Evolutionary conservation across 2,888 invertebrate genomes (phyloP), one percentile per base, ranked within the genome.

Genomic region (Harpalus rubripes): DNA sequence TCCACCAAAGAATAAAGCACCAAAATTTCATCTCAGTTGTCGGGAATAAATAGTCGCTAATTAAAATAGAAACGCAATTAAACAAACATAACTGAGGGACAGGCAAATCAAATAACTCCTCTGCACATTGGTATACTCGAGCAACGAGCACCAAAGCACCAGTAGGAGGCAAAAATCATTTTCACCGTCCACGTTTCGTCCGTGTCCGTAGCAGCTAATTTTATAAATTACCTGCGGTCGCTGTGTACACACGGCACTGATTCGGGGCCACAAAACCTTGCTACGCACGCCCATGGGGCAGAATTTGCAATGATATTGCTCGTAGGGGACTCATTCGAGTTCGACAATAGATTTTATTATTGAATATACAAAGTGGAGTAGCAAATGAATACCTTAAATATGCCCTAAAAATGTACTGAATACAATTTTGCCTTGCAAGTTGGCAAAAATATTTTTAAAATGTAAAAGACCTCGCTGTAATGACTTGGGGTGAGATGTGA

Each of bases 11-110:
- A 32, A 32, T 32, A 32, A 6, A 32, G 32, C 0, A 32, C 6
- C 3, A 5, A 32, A 32, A 32, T 5, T 32, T 4, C 32, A 32
- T 32, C 5, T 52, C 44, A 52, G 12, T 12, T 52, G 15, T 68
- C 39, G 1, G 68, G 18, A 15, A 39, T 68, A 32, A 68, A 68
- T 68, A 39, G 68, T 4, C 6, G 15, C 15, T 68, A 68, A 68
- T 68, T 68, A 68, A 68, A 68, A 68, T 68, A 68, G 68, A 39
- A 32, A 39, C 26, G 68, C 68, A 68, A 68, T 65, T 26, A 65
- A 68, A 68, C 68, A 68, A 68, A 39, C 41, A 68, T n/a, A 15
- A 32, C 39, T 68, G 68, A 68, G 32, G 68, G 68, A 15, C 15
- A 15, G 68, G 39, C 15, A 68, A 68, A 68, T 68, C 32, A 63